Base-by-base conservation (phyloP, 1,140 invertebrate genomes). In the Meteorus sp. region DNA sequence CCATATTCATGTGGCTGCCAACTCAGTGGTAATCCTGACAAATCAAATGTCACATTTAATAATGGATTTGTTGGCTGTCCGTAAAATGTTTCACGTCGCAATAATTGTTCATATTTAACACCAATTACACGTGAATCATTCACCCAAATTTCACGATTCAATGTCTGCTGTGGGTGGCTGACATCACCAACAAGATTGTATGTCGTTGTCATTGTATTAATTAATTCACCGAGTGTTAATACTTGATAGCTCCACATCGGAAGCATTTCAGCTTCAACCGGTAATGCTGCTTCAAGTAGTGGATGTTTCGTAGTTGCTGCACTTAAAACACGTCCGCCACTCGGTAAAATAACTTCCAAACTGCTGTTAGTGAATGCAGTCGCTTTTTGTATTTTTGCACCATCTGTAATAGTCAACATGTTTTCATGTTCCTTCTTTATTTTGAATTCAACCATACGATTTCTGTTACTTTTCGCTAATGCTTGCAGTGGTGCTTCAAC, bases 231-330 rank as follows among this genome's bases (percentile, higher is more conserved):
- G 65, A 90, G 85, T 7, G 84, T 86, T 53, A 89, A 86, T 3
- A 85, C 83, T 76, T 92, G 90, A 66, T 89, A 88, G 27, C 89
- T 92, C 88, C 90, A 92, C 83, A 92, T 90, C 7, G 89, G 90
- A 33, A 95, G 81, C 86, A 96, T 92, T 81, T 95, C 93, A 9
- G 93, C 90, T 80, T 95, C 94, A 1, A 95, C 91, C 1, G 93
- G 92, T 64, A 96, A 81, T 2, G 91, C 88, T 1, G 92, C 89
- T 79, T 95, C 90, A 23, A 96, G 79, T 2, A 95, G 75, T 0
- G 93, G 93, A 80, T 96, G 93, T 39, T 92, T 86, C 1, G 91
- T 89, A 6, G 89, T 86, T 2, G 90, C 89, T 0, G 89, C 86
- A 54, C 88, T 89, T 65, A 88, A 81, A 29, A 90, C 81, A 63